Evolutionary conservation across 1,140 invertebrate species (phyloP).

Genomic region (Leptoteleia sp.): DNA sequence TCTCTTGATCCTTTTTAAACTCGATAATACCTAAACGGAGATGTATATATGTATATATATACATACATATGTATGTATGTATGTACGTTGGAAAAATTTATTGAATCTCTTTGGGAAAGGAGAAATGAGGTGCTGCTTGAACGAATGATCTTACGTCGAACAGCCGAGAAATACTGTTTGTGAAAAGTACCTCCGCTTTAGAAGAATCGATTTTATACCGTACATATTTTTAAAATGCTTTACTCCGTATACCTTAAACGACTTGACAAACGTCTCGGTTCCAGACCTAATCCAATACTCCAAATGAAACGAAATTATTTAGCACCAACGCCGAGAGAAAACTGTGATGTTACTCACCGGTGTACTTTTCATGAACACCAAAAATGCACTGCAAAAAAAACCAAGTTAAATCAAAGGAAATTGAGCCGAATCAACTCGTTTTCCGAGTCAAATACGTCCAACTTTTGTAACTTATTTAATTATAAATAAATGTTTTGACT

Average conservation of each 20-base stretch:
- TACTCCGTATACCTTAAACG: conserved; percentile 20
- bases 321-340: too few species aligned
- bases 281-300: neutral
- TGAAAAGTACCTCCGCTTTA: conserved; percentile 42
- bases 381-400: too few species aligned
- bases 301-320: conserved; percentile 1
- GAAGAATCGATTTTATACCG: conserved; percentile 54
- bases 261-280: conserved; percentile 21
- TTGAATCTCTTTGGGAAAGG: conserved; percentile 65
- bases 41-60: too few species aligned
- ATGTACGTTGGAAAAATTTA: conserved; percentile 69
- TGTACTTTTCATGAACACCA: too few species aligned
- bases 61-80: too few species aligned
- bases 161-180: conserved; percentile 52
- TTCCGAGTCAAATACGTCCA: too few species aligned
- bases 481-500: too few species aligned
- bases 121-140: conserved; percentile 58
- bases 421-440: too few species aligned
- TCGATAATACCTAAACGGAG: conserved; percentile 67
- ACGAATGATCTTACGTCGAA: conserved; percentile 58
- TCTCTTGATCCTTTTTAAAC: conserved; percentile 57
- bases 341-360: too few species aligned
- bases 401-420: too few species aligned
- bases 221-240: conserved; percentile 63
- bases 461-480: too few species aligned